These are phyloP conservation scores for Anguilla japonica DNA, from an alignment of 2,113 vertebrate genomes.

Conservation along the genomic window DNA sequence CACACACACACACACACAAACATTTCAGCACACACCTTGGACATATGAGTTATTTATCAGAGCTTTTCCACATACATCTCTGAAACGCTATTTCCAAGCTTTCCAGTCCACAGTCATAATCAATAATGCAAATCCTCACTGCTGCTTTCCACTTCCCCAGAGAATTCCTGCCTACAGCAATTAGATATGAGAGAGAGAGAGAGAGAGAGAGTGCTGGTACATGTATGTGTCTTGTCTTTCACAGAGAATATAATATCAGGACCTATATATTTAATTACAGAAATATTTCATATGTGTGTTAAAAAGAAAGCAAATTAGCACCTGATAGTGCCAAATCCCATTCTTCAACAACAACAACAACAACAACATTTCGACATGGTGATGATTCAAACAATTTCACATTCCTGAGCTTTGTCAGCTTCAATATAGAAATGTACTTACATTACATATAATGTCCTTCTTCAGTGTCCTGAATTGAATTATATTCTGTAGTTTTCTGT, in stretches of 20 bases:
- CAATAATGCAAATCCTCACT: conserved; percentile 41
- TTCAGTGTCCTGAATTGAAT: too few species aligned
- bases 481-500: too few species aligned
- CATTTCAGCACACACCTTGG: neutral
- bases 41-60: conserved; percentile 15
- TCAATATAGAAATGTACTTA: neutral
- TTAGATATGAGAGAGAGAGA: conserved; percentile 18
- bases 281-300: neutral
- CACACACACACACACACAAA: too few species aligned
- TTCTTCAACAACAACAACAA: neutral
- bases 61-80: neutral
- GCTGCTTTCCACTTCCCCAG: conserved; percentile 20
- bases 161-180: conserved; percentile 32
- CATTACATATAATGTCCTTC: too few species aligned
- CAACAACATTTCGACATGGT: neutral
- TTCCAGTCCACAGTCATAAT: conserved; percentile 26
- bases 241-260: neutral
- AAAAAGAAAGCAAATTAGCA: too few species aligned
- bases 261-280: neutral
- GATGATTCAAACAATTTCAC: too few species aligned
- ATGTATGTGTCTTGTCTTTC: neutral
- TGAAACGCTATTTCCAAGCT: conserved; percentile 26
- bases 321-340: too few species aligned
- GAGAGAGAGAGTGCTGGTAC: neutral
- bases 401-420: neutral